Evolutionary conservation across 2,888 invertebrate species (phyloP).

Genomic region (Lathronympha strigana): DNA sequence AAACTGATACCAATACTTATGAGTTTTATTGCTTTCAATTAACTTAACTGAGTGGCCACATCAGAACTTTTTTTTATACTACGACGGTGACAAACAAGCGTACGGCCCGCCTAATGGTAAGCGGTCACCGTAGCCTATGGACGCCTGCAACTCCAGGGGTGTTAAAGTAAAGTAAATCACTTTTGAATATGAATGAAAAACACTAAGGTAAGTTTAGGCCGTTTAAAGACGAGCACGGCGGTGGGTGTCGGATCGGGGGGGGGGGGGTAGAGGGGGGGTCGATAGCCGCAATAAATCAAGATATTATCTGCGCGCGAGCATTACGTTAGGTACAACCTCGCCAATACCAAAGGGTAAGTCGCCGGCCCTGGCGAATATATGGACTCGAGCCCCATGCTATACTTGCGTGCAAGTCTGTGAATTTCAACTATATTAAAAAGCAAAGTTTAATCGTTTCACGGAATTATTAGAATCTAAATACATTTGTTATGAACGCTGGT

Average conservation of each 20-base stretch:
- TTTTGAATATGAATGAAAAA: neutral
- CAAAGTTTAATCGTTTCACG: neutral
- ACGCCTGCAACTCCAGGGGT: too few relatives aligned
- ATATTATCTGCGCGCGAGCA: conserved; percentile 77
- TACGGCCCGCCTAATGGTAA: too few relatives aligned
- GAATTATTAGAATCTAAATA: conserved; percentile 13
- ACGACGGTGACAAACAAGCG: too few relatives aligned
- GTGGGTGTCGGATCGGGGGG: conserved; percentile 37
- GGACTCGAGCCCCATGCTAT: conserved; percentile 35
- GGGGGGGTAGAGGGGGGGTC: conserved; percentile 51
- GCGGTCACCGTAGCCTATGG: too few relatives aligned
- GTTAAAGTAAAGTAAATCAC: neutral
- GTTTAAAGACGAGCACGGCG: conserved; percentile 36
- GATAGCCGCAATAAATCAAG: conserved; percentile 80
- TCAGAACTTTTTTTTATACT: too few relatives aligned
- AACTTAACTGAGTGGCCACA: conserved; percentile 1
- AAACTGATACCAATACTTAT: conserved; percentile 4
- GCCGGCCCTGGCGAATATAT: conserved; percentile 56
- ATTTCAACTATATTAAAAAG: conserved; percentile 27
- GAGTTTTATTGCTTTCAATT: neutral
- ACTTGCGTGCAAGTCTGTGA: conserved; percentile 44
- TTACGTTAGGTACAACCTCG: conserved; percentile 56
- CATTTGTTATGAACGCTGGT: conserved; percentile 32
- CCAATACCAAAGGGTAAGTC: conserved; percentile 73
- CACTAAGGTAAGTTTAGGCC: conserved; percentile 32